Evolutionary conservation across 2,888 invertebrate species (phyloP), one percentile per base, ranked within the genome.

Genomic region (Melanophora roralis): DNA sequence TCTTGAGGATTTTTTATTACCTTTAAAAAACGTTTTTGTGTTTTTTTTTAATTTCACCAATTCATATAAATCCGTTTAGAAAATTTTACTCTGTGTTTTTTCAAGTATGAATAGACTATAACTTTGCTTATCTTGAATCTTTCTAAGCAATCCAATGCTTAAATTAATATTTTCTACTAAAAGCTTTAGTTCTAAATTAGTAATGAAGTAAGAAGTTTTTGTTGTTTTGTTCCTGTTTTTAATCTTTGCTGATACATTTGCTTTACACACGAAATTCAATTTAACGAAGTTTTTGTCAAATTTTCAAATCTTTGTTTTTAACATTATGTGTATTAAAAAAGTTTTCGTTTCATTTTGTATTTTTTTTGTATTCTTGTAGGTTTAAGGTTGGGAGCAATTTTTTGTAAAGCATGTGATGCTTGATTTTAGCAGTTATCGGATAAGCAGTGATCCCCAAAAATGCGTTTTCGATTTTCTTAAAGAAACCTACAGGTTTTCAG

Each of bases 341-440:
- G n/a, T 64, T 75, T n/a, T 75, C 38, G 67, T 69, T 55, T 53
- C 32, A 12, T 40, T 64, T 62, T 23, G 68, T 62, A 69, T n/a
- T 69, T 32, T 57, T 55, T 23, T 40, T 71, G 8, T 40, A 67
- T 12, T 16, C 59, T 16, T 71, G 51, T 43, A 40, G n/a, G 14
- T 40, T 32, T 45, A 27, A 45, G 47, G 14, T 67, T 72, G 57
- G 65, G 60, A 71, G 75, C 59, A 71, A 60, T 73, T 69, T n/a
- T 43, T 71, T 49, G 8, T 38, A 77, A 71, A 74, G 64, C 68
- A 64, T 60, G n/a, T n/a, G n/a, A 71, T 78, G 71, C 77, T 76
- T 81, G 81, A 74, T 60, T 76, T 78, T 60, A 67, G 78, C 60
- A 67, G 78, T 82, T 78, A 83, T 84, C 83, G 82, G 79, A 83